phyloP scores from a whole-genome alignment of 2,113 vertebrate genomes.

The Athene noctua region DNA sequence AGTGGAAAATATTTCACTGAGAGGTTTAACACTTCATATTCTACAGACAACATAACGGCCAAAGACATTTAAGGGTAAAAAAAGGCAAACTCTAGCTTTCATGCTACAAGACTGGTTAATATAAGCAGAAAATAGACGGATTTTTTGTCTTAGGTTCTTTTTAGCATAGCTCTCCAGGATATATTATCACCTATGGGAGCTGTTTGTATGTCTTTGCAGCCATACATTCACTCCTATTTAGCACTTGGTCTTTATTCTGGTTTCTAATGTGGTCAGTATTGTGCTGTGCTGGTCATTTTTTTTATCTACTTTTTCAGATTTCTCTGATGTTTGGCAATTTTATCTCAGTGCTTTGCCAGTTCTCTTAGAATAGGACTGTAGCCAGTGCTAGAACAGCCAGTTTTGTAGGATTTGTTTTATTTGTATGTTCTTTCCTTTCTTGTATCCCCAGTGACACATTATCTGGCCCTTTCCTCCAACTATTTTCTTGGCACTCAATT shows the following conservation, averaged over 20 bases:
- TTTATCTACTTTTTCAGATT: neutral
- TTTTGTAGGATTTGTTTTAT: neutral
- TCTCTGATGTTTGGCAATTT: neutral
- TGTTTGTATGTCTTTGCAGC: neutral
- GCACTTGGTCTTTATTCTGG: neutral
- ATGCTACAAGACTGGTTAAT: neutral
- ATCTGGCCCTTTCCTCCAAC: neutral
- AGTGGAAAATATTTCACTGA: neutral
- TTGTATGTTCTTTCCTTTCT: neutral
- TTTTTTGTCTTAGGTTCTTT: neutral
- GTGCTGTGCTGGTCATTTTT: neutral
- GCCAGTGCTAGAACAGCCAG: neutral
- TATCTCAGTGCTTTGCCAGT: neutral
- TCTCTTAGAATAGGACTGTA: neutral
- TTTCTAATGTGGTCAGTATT: neutral
- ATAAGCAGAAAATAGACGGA: neutral
- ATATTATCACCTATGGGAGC: neutral
- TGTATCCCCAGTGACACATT: neutral
- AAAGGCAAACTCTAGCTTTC: neutral
- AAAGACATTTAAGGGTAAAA: neutral
- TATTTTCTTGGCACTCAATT: neutral
- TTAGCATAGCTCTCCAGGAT: neutral
- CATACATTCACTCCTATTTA: neutral
- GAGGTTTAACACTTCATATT: neutral
- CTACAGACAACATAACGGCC: neutral